Percentiles rank a stretch among this genome's conserved stretches.
Evolutionary conservation across 2,888 invertebrate species (phyloP).

Genomic region (Alsophila aescularia): DNA sequence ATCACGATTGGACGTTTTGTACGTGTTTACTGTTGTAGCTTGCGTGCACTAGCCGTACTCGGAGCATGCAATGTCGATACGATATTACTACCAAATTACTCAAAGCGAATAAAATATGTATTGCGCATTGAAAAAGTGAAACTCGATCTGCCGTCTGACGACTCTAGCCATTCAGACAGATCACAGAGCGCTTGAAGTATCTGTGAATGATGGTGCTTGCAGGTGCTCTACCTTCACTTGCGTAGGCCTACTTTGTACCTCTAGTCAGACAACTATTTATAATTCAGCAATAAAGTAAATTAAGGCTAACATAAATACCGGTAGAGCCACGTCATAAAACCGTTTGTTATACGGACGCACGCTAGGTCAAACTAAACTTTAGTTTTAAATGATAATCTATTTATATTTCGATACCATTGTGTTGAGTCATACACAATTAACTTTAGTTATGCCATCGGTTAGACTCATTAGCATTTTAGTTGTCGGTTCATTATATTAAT

Average conservation of each 20-base stretch:
- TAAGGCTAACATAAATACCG: slow-evolving; percentile 13
- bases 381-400: slow-evolving; percentile 41
- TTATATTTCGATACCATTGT: slow-evolving; percentile 57
- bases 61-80: slow-evolving; percentile 66
- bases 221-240: slow-evolving; percentile 20
- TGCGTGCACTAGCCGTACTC: slow-evolving; percentile 58
- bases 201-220: slow-evolving; percentile 9
- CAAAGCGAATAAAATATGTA: slow-evolving; percentile 24
- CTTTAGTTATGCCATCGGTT: slow-evolving; percentile 51
- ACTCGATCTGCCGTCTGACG: slow-evolving; percentile 17
- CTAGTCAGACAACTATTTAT: slow-evolving; percentile 21
- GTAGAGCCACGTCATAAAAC: slow-evolving; percentile 18
- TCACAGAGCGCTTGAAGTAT: slow-evolving; percentile 15
- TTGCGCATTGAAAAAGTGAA: slow-evolving; percentile 32
- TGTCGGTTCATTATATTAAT: slow-evolving; percentile 39
- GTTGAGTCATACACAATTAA: slow-evolving; percentile 49
- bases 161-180: slow-evolving; percentile 13
- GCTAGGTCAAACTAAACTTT: slow-evolving; percentile 14
- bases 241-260: slow-evolving; percentile 1
- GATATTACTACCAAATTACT: slow-evolving; percentile 42
- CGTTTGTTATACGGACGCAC: slow-evolving; percentile 10
- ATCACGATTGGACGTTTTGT: slow-evolving; percentile 69
- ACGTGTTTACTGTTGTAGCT: slow-evolving; percentile 65
- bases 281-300: slow-evolving; percentile 20
- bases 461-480: slow-evolving; percentile 49